Evolutionary conservation across 2,888 invertebrate species (phyloP), one percentile per base, ranked within the genome.

Genomic region (Megamerina dolium): DNA sequence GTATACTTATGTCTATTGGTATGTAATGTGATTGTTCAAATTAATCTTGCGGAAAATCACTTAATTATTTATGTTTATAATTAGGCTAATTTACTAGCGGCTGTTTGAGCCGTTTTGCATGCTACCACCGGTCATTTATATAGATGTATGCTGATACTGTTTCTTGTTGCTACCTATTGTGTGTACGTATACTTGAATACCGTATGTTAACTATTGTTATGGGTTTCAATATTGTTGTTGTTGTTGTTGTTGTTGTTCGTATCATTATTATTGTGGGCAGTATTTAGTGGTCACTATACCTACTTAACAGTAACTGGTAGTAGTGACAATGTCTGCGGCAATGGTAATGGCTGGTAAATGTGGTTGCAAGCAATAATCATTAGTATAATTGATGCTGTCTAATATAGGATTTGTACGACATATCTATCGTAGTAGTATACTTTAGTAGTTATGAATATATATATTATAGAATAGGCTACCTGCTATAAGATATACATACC

Each of bases 31-130:
- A 46, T 46, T 34, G 42, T 34, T 30, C 39, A 39, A 46, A 49
- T 44, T 49, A 49, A 49, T 46, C 44, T 46, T 46, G 46, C 42
- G 44, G 46, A 44, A 49, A 46, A 49, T 49, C 49, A 44, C 46
- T 46, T 39, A 45, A 49, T 46, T 44, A 49, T 49, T 46, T 44
- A 44, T 49, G 46, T 43, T 46, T 43, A 46, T 45, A 43, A 45
- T 49, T 45, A 41, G 37, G 43, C 31, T 45, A 43, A 49, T 45
- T 45, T 46, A 42, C 38, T 38, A 41, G 33, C 21, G 42, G 38
- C 34, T 37, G 38, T 38, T 40, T 38, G 32, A 5, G 29, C 31
- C 13, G 29, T 21, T 30, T 44, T 20, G 26, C 12, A 20, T 43
- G 34, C 21, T 17, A 4, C 12, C 33, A 21, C 27, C 14, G 29